Evolutionary conservation across 2,113 vertebrate genomes (phyloP), one percentile per base, ranked within the genome.

Genomic region (Sinocyclocheilus rhinocerous): DNA sequence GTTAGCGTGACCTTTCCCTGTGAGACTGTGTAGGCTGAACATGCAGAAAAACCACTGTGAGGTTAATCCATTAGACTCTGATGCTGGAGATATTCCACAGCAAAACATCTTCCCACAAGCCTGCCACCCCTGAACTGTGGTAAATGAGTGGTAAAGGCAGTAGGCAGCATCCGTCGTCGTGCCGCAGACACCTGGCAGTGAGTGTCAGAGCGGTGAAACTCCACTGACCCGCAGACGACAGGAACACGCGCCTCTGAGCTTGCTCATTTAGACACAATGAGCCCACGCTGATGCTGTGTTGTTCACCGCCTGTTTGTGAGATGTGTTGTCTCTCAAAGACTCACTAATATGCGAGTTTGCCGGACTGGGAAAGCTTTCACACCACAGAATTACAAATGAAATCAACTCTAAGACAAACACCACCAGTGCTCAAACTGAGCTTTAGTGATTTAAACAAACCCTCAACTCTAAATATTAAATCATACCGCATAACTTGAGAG

Each of bases 231-330:
- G 22, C 50, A 22, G 45, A 83, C 33, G 39, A 67, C 70, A 36
- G 20, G 78, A 52, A 36, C 48, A 70, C 39, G 8, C 70, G 10
- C 15, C 33, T 18, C 48, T 83, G 61, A 45, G 18, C 5, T 52
- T 18, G 45, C 72, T 83, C 57, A 42, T 45, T 81, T 33, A 7
- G 85, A 87, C 86, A 79, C 61, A 83, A 83, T 76, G 79, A 70
- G 86, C 81, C 15, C 81, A 78, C 29, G 81, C 52, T 79, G 55
- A 33, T n/a, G 79, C 18, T 4, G 15, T 26, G 80, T 18, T 63
- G 70, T 61, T 65, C 72, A 36, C 72, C 59, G 85, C 20, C 72
- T 22, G 50, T 42, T 11, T 57, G 26, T 18, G 63, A 52, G 20
- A 67, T n/a, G n/a, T 79, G 10, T 33, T 33, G 29, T 33, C 67